Evolutionary conservation across 2,888 invertebrate species (phyloP).

Genomic region (Meiosimyza platycephala): DNA sequence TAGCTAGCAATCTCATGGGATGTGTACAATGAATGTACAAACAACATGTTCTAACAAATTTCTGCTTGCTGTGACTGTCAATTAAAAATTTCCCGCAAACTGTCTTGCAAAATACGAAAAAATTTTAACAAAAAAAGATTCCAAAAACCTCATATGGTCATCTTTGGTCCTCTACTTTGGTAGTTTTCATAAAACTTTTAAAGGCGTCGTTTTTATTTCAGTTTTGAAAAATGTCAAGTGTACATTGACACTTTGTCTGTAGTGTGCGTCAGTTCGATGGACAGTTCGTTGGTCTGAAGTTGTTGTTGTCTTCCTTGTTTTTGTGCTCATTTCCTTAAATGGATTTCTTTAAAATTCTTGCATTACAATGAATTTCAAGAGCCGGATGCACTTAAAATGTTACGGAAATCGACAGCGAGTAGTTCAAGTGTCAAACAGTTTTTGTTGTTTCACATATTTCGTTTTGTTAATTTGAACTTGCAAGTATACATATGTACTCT

Average conservation of each 20-base stretch:
- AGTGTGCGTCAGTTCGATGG: background rate
- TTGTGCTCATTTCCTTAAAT: background rate
- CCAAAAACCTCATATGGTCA: conserved; percentile 1
- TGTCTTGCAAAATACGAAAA: too few relatives aligned
- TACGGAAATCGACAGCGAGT: background rate
- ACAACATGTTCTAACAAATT: conserved; percentile 19
- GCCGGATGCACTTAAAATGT: background rate
- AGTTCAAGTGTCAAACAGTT: conserved; percentile 3
- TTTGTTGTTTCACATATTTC: too few relatives aligned
- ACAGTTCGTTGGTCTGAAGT: conserved; percentile 5
- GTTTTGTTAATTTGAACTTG: too few relatives aligned
- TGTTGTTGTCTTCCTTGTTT: background rate
- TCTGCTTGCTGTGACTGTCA: conserved; percentile 14
- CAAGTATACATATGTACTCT: too few relatives aligned
- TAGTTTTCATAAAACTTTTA: background rate
- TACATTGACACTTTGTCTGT: too few relatives aligned
- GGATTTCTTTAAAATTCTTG: background rate
- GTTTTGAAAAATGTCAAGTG: conserved; percentile 1
- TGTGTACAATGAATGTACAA: background rate
- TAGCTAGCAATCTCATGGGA: background rate
- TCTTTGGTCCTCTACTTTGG: conserved; percentile 6
- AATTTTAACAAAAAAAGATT: background rate
- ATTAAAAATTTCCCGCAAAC: background rate
- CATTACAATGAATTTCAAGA: background rate
- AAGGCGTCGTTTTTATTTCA: too few relatives aligned